Evolutionary conservation across 2,888 invertebrate genomes (phyloP).

Genomic region (Scaptodrosophila latifasciaeformis): DNA sequence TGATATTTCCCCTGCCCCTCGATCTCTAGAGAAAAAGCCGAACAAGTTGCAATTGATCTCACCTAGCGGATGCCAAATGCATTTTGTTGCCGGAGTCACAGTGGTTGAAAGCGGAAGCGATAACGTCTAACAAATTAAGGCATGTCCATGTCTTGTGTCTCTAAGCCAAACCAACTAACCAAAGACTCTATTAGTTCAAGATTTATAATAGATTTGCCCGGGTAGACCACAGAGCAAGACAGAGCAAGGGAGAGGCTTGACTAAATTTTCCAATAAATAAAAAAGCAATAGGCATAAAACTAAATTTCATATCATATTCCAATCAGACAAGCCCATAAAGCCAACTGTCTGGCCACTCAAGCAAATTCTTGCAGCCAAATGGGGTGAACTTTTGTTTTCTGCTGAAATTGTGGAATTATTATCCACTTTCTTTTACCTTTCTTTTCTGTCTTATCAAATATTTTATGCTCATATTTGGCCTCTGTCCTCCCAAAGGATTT

Average conservation of each 20-base stretch:
- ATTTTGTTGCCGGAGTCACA: slow-evolving; percentile 38
- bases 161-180: slow-evolving; percentile 16
- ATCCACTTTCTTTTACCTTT: too few relatives aligned
- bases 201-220: neutral
- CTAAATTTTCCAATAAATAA: too few relatives aligned
- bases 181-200: slow-evolving; percentile 51
- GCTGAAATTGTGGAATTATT: too few relatives aligned
- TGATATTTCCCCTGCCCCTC: slow-evolving; percentile 26
- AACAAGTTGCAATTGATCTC: slow-evolving; percentile 27
- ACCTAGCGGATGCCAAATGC: slow-evolving; percentile 35
- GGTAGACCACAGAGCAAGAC: neutral
- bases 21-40: neutral
- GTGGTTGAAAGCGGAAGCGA: slow-evolving; percentile 56
- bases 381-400: too few relatives aligned
- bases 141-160: slow-evolving; percentile 44
- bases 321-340: slow-evolving; percentile 73
- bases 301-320: slow-evolving; percentile 72
- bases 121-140: slow-evolving; percentile 69
- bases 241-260: slow-evolving; percentile 11
- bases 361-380: too few relatives aligned
- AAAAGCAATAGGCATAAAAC: slow-evolving; percentile 45
- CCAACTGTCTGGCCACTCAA: slow-evolving; percentile 69
- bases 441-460: too few relatives aligned
- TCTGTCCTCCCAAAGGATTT: too few relatives aligned
- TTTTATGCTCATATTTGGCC: too few relatives aligned